phyloP scores from a whole-genome alignment of 2,113 vertebrate species.

The Cynocephalus volans region DNA sequence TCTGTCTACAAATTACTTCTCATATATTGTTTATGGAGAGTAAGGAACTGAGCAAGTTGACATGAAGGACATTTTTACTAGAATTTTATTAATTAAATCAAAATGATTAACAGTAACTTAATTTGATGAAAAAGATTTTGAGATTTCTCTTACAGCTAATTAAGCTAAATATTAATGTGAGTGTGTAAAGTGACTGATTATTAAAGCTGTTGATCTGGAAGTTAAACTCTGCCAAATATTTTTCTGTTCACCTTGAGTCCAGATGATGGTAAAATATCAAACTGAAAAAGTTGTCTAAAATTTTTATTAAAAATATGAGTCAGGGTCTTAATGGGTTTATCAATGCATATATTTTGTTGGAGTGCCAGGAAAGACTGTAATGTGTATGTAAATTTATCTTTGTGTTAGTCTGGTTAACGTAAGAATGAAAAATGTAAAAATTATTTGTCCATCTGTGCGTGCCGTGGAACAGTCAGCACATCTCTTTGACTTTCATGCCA shows the following conservation, averaged over 20 bases:
- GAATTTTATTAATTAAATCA: neutral
- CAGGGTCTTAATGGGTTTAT: neutral
- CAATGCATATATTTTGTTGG: neutral
- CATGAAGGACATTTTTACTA: neutral
- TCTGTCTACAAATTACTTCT: conserved; percentile 12
- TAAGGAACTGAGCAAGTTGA: neutral
- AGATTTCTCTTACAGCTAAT: neutral
- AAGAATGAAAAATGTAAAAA: conserved; percentile 28
- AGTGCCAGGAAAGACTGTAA: conserved; percentile 20
- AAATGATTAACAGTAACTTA: neutral
- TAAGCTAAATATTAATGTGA: conserved; percentile 48
- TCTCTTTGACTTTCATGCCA: neutral
- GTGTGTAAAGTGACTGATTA: neutral
- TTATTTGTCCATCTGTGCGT: neutral
- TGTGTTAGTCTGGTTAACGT: neutral
- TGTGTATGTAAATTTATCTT: conserved; percentile 18
- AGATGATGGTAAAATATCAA: neutral
- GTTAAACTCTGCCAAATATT: neutral
- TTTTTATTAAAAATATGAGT: conserved; percentile 29
- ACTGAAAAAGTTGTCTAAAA: neutral
- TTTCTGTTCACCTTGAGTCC: neutral
- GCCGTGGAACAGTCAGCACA: neutral
- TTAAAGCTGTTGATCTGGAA: neutral
- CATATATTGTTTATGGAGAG: neutral
- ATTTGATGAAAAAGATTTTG: conserved; percentile 24